Percentiles rank a stretch among this genome's conserved stretches.
phyloP scores from a whole-genome alignment of 2,797 vertebrate species.

The Scolopax bukidnonensis region DNA sequence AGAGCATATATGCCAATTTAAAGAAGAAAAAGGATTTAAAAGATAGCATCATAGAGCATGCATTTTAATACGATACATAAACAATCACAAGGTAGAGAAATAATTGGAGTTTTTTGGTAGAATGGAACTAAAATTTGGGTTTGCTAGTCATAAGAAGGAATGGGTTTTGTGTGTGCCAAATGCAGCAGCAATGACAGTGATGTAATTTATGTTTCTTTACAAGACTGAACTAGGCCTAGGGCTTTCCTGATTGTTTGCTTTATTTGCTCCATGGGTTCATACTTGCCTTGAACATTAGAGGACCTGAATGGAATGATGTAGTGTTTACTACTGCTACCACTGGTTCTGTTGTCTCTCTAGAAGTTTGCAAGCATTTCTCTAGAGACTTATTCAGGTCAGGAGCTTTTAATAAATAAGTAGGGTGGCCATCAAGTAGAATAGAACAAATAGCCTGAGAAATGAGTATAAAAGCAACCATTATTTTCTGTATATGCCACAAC shows the following conservation, averaged over 20 bases:
- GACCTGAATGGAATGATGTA: not conserved
- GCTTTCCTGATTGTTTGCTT: not conserved
- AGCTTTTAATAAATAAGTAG: constrained; percentile 59
- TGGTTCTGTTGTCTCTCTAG: not conserved
- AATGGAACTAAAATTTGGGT: not conserved
- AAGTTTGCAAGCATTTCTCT: constrained; percentile 13
- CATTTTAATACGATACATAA: not conserved
- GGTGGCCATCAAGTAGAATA: not conserved
- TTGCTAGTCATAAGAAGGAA: not conserved
- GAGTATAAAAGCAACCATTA: constrained; percentile 22
- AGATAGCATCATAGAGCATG: not conserved
- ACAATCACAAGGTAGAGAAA: not conserved
- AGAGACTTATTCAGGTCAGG: constrained; percentile 34
- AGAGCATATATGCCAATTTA: not conserved
- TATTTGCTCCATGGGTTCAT: not conserved
- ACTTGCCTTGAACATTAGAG: not conserved
- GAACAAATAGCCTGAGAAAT: constrained; percentile 41
- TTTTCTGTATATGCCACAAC: not conserved
- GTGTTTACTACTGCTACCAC: not conserved
- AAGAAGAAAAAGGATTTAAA: not conserved
- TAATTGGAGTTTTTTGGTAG: not conserved
- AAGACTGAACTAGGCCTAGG: not conserved
- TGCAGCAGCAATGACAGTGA: not conserved
- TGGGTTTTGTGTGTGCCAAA: not conserved
- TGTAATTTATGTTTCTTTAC: not conserved